Evolutionary conservation across 2,888 invertebrate genomes (phyloP), one percentile per base, ranked within the genome.

Genomic region (Aspidiotus destructor): DNA sequence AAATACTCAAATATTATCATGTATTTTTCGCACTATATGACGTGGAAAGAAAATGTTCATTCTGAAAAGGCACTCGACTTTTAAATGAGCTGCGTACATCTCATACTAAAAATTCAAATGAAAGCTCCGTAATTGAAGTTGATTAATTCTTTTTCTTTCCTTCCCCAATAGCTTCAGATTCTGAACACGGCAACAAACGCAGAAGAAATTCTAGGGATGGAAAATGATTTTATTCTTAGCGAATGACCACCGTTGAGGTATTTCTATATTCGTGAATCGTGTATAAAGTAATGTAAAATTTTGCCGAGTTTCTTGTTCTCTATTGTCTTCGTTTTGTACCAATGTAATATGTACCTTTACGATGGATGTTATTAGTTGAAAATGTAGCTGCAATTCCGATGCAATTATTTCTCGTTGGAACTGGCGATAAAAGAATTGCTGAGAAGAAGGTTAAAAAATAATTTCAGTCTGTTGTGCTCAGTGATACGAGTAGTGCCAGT

Each of bases 191-290:
- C 7, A 67, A 60, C 44, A 67, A 67, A 67, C 57, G 67, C 17
- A 57, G 67, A 60, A 67, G 67, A 52, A 67, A 67, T 67, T 67
- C 60, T 3, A 67, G 67, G 52, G 67, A 67, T 57, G 67, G 67
- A 41, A 67, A 67, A 58, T 67, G 58, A 67, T 52, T 60, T 44
- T 28, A n/a, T 28, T 52, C 28, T 28, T 28, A 28, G 48, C 28
- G 44, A 52, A 11, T 11, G 28, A 52, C 2, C 16, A 11, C n/a
- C 28, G 48, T 9, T 60, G 28, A 28, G 28, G 28, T 28, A 28
- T 5, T 28, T 28, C 28, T 28, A 28, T 28, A 28, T 28, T 28
- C 28, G 28, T 28, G 2, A 5, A 28, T 28, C 28, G 28, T 28
- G 28, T 28, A 28, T 28, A 28, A 28, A 28, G 28, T 28, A 28